Base-by-base conservation (phyloP, 2,888 invertebrate species). In the Panzeria rudis region DNA sequence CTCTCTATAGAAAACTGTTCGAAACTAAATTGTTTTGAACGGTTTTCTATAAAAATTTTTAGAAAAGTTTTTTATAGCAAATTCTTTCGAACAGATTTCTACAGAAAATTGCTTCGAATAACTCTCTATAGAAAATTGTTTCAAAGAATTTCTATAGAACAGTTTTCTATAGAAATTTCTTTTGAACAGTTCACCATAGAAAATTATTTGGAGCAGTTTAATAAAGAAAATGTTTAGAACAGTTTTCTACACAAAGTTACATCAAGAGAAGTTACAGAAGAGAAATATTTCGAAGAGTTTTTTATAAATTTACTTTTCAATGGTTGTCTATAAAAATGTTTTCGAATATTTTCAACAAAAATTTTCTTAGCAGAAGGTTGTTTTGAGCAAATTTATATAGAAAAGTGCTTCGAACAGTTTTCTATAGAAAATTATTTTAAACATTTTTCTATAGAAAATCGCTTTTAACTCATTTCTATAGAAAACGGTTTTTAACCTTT, bases 361-460 rank as follows among this genome's bases (percentile, higher is more conserved):
- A n/a, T n/a, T n/a, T n/a, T n/a, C n/a, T n/a, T n/a, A n/a, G n/a
- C n/a, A n/a, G n/a, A n/a, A n/a, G n/a, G n/a, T 47, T 7, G 4
- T 8, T 47, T 47, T 1, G 47, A 47, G 6, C 2, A 17, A 2
- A 17, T 47, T 8, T 47, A 4, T 17, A 47, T 3, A 47, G 17
- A 47, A 47, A 17, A n/a, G n/a, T 47, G 0, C 17, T 47, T 17
- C 47, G 47, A 17, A 17, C 17, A 17, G 47, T 47, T 47, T 47
- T 56, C 32, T 56, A 56, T n/a, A 56, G 17, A 59, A 59, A 59
- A 41, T 38, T 41, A 0, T 41, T 62, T 62, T 6, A 13, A 38
- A 35, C 11, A 38, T 1, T 15, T 61, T 44, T 17, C n/a, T 17
- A n/a, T n/a, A 44, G 44, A 13, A 41, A 41, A 41, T 41, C 1